Evolutionary conservation across 2,797 vertebrate genomes (phyloP).

Genomic region (Emydoidea blandingii): DNA sequence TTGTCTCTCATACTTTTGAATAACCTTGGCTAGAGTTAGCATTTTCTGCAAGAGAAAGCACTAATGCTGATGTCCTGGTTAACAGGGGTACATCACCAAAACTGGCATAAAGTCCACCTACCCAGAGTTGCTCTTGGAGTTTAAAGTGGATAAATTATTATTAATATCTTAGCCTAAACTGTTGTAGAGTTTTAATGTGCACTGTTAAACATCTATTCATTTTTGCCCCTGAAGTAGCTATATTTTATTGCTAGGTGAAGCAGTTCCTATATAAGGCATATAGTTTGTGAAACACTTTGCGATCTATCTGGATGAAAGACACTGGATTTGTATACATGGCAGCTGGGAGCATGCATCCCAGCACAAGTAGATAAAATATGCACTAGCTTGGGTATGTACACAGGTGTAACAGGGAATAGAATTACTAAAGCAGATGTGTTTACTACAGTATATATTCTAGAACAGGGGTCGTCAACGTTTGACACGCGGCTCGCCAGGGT

Average conservation of each 20-base stretch:
- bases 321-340: neutral
- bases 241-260: neutral
- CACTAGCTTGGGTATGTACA: no score
- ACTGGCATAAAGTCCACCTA: neutral
- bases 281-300: neutral
- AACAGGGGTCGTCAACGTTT: no score
- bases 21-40: neutral
- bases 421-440: no score
- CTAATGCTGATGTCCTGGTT: neutral
- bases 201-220: no score
- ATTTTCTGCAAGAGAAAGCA: neutral
- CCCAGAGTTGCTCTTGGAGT: neutral
- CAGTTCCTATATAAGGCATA: neutral
- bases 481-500: no score
- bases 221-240: neutral
- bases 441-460: no score
- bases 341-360: neutral
- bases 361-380: neutral
- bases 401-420: no score
- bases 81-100: neutral
- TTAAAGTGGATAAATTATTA: neutral
- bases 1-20: neutral
- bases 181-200: rapidly evolving
- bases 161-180: neutral
- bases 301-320: neutral